phyloP scores from a whole-genome alignment of 2,888 invertebrate species.

The Stegophylla sp. region DNA sequence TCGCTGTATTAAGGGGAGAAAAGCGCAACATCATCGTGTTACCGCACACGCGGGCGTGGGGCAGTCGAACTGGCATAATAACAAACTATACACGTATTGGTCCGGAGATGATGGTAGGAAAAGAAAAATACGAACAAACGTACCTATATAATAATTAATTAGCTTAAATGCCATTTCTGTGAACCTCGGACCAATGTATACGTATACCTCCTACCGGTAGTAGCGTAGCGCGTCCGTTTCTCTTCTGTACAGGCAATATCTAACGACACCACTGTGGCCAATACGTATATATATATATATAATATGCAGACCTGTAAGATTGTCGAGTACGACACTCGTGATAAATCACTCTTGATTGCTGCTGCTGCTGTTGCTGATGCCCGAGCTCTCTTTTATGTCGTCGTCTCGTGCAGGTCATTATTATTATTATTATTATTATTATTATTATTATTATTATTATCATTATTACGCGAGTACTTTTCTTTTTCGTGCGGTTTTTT shows the following conservation, averaged over 20 bases:
- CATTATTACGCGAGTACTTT: too few species aligned
- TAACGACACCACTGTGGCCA: neutral
- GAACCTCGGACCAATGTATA: neutral
- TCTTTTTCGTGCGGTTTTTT: neutral
- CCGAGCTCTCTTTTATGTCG: slow-evolving; percentile 3
- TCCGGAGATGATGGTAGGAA: neutral
- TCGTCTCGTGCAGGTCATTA: too few species aligned
- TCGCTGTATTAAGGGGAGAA: slow-evolving; percentile 16
- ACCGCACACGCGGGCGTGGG: neutral
- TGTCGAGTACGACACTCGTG: slow-evolving; percentile 6
- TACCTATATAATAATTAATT: slow-evolving; percentile 36
- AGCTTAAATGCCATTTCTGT: slow-evolving; percentile 34
- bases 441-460: slow-evolving; percentile 13
- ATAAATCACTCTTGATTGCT: slow-evolving; percentile 35
- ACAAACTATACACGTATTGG: too few species aligned
- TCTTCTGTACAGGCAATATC: neutral
- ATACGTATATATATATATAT: neutral
- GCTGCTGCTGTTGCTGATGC: too few species aligned
- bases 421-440: slow-evolving; percentile 17
- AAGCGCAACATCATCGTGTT: slow-evolving; percentile 36
- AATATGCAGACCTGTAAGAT: neutral
- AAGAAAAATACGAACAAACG: neutral
- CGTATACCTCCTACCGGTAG: too few species aligned
- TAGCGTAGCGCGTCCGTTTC: neutral
- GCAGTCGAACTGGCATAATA: too few species aligned